A percentile compares a stretch with the other conserved stretches of the same genome.
Evolutionary conservation across 2,797 vertebrate species (phyloP).

Genomic region (Pangasius sanitwongsei): DNA sequence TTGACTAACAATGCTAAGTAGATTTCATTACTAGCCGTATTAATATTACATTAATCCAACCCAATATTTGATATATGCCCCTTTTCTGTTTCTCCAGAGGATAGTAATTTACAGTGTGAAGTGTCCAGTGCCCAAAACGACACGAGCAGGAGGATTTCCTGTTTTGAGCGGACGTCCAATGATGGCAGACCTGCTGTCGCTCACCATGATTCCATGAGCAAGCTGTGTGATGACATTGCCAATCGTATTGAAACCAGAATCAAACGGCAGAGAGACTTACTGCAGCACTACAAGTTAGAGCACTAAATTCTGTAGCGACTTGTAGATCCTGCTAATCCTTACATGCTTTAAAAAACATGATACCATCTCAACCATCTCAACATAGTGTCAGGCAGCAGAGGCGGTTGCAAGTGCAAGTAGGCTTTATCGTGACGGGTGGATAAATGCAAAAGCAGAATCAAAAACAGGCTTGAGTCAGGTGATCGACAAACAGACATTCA

Average conservation of each 20-base stretch:
- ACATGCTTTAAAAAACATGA: not conserved
- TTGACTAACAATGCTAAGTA: not conserved
- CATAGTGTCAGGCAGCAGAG: not conserved
- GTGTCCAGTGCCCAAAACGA: conserved; percentile 67
- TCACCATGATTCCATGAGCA: conserved; percentile 67
- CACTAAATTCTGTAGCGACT: not conserved
- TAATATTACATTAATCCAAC: not conserved
- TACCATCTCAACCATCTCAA: not conserved
- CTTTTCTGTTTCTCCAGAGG: conserved; percentile 59
- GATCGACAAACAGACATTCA: not conserved
- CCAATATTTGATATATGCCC: not conserved
- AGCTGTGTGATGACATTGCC: conserved; percentile 76
- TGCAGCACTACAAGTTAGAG: conserved; percentile 38
- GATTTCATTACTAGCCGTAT: not conserved
- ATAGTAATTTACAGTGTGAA: conserved; percentile 69
- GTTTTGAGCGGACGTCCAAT: conserved; percentile 75
- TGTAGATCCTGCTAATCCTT: not conserved
- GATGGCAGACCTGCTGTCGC: conserved; percentile 64
- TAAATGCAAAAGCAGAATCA: not conserved
- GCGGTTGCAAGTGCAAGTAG: not conserved
- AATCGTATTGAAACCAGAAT: conserved; percentile 68
- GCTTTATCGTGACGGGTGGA: not conserved
- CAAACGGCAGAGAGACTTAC: conserved; percentile 61
- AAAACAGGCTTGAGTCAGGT: not conserved
- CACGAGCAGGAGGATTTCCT: conserved; percentile 70